These are phyloP conservation scores for Leguminivora glycinivorella DNA, from an alignment of 1,140 invertebrate species.

Conservation along the genomic window DNA sequence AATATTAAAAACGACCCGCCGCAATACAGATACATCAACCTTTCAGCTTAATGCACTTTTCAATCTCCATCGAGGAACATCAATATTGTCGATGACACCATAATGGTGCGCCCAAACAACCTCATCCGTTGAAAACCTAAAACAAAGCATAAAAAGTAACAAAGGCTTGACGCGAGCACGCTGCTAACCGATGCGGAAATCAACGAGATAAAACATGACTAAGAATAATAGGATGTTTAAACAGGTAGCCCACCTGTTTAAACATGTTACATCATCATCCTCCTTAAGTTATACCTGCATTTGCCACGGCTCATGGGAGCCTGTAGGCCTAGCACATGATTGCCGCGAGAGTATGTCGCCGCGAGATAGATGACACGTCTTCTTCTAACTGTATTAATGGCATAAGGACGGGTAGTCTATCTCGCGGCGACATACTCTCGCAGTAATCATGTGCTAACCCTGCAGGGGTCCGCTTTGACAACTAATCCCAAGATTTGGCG, in stretches of 20 bases:
- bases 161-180: neutral
- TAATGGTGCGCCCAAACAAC: neutral
- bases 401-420: too few relatives aligned
- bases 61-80: slow-evolving; percentile 3
- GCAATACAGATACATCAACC: neutral
- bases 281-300: neutral
- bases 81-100: neutral
- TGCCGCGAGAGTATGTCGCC: too few relatives aligned
- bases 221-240: neutral
- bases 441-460: too few relatives aligned
- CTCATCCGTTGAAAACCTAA: neutral
- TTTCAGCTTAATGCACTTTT: slow-evolving; percentile 9
- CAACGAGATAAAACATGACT: neutral
- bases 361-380: too few relatives aligned
- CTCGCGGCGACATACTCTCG: too few relatives aligned
- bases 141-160: slow-evolving; percentile 5
- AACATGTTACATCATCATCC: too few relatives aligned
- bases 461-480: too few relatives aligned
- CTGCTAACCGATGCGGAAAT: neutral
- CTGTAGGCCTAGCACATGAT: too few relatives aligned
- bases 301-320: too few relatives aligned
- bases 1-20: neutral
- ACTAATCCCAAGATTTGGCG: too few relatives aligned
- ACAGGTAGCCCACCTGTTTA: neutral
- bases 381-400: too few relatives aligned